Percentiles rank a stretch among this genome's conserved stretches.
These are phyloP conservation scores for Ceyx margarethae DNA, from an alignment of 2,113 vertebrate species.

Conservation along the genomic window DNA sequence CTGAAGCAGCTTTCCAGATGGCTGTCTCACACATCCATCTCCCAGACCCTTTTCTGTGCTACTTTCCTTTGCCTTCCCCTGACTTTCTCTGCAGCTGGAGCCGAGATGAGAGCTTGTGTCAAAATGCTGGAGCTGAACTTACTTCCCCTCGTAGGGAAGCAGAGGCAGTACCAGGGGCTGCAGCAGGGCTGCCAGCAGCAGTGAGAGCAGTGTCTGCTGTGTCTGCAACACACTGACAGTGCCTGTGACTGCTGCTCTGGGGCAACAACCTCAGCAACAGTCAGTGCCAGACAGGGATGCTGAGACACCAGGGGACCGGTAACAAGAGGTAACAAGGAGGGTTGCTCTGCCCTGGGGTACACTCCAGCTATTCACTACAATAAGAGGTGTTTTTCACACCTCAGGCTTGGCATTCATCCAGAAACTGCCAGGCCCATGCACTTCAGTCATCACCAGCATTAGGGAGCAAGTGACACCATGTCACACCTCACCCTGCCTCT, in stretches of 20 bases:
- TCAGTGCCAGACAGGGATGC: rapidly evolving
- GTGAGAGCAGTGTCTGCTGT: not conserved
- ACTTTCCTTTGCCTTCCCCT: not conserved
- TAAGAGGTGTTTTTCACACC: not conserved
- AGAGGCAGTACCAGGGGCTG: not conserved
- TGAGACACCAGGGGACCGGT: not conserved
- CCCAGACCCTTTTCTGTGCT: not conserved
- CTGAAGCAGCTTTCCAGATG: not conserved
- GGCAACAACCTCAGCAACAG: not conserved
- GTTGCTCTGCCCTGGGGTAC: not conserved
- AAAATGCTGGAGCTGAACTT: not conserved
- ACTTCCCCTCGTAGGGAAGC: not conserved
- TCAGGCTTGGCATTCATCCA: not conserved
- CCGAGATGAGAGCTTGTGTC: not conserved
- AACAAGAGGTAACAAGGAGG: not conserved
- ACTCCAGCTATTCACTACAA: not conserved
- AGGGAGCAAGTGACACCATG: rapidly evolving
- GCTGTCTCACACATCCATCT: not conserved
- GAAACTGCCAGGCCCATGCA: not conserved
- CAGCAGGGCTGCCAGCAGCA: not conserved
- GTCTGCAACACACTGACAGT: rapidly evolving
- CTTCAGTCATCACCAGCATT: rapidly evolving
- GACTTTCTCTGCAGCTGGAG: not conserved
- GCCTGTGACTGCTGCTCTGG: rapidly evolving
- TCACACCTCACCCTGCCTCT: not conserved